Evolutionary conservation across 2,888 invertebrate species (phyloP).

Genomic region (Dicranocentrus wangi): DNA sequence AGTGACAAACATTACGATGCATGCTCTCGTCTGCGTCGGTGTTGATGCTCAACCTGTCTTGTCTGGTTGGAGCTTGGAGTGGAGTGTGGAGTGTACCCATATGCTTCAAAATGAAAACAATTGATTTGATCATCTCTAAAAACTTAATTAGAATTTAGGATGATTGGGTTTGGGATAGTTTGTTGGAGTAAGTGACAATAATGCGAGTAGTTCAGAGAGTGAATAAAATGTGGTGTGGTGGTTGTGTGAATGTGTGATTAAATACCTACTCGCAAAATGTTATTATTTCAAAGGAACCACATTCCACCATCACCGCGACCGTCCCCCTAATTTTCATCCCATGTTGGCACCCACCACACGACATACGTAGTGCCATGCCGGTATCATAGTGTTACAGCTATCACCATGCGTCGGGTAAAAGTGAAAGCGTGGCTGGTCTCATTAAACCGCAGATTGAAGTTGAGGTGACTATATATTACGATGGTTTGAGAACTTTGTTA

Average conservation of each 20-base stretch:
- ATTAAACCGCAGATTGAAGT: slow-evolving; percentile 59
- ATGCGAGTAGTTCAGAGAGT: too few relatives aligned
- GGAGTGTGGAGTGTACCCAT: too few relatives aligned
- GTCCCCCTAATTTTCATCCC: slow-evolving; percentile 6
- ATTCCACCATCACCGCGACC: slow-evolving; percentile 16
- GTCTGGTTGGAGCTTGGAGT: too few relatives aligned
- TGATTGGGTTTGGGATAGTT: too few relatives aligned
- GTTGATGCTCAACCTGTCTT: too few relatives aligned
- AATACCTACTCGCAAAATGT: slow-evolving; percentile 6
- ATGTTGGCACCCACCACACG: not conserved
- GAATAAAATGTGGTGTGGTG: too few relatives aligned
- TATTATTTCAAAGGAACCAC: not conserved
- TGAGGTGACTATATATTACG: slow-evolving; percentile 42
- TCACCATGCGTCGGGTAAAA: slow-evolving; percentile 61
- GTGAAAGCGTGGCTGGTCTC: slow-evolving; percentile 58
- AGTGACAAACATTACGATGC: too few relatives aligned
- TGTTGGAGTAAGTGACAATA: too few relatives aligned
- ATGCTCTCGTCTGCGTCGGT: too few relatives aligned
- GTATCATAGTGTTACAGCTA: slow-evolving; percentile 7
- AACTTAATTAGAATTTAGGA: too few relatives aligned
- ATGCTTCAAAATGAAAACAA: too few relatives aligned
- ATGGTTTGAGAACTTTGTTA: not conserved
- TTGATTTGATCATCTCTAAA: too few relatives aligned
- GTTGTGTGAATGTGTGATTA: not conserved
- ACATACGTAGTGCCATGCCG: not conserved